Evolutionary conservation across 2,888 invertebrate species (phyloP), one percentile per base, ranked within the genome.

Genomic region (Podabrus alpinus): DNA sequence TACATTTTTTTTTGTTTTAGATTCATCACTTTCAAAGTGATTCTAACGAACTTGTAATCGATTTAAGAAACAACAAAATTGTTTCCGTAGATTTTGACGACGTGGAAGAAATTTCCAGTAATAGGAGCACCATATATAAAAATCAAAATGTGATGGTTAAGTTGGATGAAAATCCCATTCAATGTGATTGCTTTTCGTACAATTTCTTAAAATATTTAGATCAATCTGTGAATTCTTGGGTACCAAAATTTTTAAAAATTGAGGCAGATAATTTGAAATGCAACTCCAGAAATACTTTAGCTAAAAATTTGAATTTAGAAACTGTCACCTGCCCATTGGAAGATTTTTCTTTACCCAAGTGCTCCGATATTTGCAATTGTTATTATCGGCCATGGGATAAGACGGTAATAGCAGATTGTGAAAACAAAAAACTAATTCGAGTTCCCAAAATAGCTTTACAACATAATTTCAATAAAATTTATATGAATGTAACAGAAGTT

Each of bases 1-100:
- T n/a, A 45, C 7, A 45, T 7, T 45, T 7, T 45, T 45, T n/a
- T 9, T 7, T 2, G n/a, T 45, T 45, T 45, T n/a, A 45, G 45
- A 45, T 45, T 45, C n/a, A n/a, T n/a, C 2, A 45, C 2, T 45
- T 45, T 45, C 45, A n/a, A 45, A 45, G 45, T 9, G 45, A 45
- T 7, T 64, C 62, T 0, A 21, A 64, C 1, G 1, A n/a, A 5
- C 19, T 13, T 64, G 13, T 5, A 59, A 59, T 96, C 64, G 92
- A 94, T 84, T 88, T 95, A 17, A 92, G 91, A 74, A 88, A 90
- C 82, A 94, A 92, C 81, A 86, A 88, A n/a, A 90, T 92, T 29
- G 82, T 83, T 2, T 82, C 82, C n/a, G 86, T 91, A 0, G 82
- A 86, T 62, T 86, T 68, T 70, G 72, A 17, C 10, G 77, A 19